Conservation (phyloP, 2,888 invertebrate genomes). For the Limnephilus auricula region DNA sequence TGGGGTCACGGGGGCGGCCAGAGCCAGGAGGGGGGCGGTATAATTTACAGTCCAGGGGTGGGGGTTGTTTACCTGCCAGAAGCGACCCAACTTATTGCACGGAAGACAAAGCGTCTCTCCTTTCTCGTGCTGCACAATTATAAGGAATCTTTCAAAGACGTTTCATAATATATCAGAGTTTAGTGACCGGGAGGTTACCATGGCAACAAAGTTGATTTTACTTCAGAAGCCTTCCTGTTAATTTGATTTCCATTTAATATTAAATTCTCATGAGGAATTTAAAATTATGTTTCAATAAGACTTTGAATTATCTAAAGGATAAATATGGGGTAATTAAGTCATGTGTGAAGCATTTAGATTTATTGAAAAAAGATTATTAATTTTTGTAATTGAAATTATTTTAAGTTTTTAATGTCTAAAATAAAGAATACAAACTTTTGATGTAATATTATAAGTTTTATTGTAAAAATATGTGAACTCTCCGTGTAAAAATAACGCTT, state of each 20-base stretch:
- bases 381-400: too few relatives aligned
- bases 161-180: conserved; percentile 38
- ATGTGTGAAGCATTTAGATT: too few relatives aligned
- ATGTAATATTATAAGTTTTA: too few relatives aligned
- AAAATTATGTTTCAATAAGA: not conserved
- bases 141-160: conserved; percentile 47
- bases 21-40: conserved; percentile 29
- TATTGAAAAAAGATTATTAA: too few relatives aligned
- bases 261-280: not conserved
- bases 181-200: conserved; percentile 10
- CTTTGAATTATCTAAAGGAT: not conserved
- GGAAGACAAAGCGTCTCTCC: conserved; percentile 53
- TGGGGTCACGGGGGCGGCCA: conserved; percentile 1
- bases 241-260: not conserved
- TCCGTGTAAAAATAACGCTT: too few relatives aligned
- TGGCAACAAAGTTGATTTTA: conserved; percentile 35
- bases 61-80: conserved; percentile 54
- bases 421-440: too few relatives aligned
- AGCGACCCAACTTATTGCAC: conserved; percentile 56
- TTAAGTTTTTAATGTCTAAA: too few relatives aligned
- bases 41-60: conserved; percentile 43
- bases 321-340: too few relatives aligned
- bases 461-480: too few relatives aligned
- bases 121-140: conserved; percentile 42
- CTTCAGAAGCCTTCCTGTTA: not conserved